These are phyloP conservation scores for Hozukius guyotensis DNA, from an alignment of 2,797 vertebrate species.

Conservation along the genomic window DNA sequence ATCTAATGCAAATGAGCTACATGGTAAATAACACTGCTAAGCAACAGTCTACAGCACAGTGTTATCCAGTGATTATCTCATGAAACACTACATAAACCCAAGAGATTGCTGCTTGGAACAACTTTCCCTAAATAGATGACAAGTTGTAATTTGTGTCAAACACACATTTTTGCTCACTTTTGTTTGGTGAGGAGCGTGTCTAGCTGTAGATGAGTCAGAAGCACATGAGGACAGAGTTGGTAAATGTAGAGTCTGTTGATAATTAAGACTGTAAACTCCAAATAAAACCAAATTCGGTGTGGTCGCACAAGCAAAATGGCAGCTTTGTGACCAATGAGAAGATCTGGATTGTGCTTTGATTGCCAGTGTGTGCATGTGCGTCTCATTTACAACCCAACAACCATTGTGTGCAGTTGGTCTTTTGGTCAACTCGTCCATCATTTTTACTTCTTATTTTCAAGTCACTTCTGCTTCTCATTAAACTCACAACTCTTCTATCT, in stretches of 20 bases:
- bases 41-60: not conserved
- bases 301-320: not conserved
- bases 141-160: slow-evolving; percentile 35
- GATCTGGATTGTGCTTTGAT: not conserved
- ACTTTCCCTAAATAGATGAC: slow-evolving; percentile 21
- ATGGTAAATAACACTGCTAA: not conserved
- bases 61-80: not conserved
- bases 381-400: not conserved
- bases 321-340: not conserved
- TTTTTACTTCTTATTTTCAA: not conserved
- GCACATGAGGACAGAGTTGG: not conserved
- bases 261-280: not conserved
- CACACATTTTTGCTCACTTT: not conserved
- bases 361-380: not conserved
- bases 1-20: not conserved
- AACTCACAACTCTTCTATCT: not conserved
- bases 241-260: not conserved
- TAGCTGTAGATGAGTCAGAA: slow-evolving; percentile 3
- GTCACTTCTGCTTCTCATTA: not conserved
- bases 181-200: not conserved
- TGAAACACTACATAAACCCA: not conserved
- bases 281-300: not conserved
- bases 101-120: slow-evolving; percentile 4
- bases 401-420: not conserved
- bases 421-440: not conserved